Base-by-base conservation (phyloP, 2,888 invertebrate genomes). In the Prosopocoilus inquinatus region DNA sequence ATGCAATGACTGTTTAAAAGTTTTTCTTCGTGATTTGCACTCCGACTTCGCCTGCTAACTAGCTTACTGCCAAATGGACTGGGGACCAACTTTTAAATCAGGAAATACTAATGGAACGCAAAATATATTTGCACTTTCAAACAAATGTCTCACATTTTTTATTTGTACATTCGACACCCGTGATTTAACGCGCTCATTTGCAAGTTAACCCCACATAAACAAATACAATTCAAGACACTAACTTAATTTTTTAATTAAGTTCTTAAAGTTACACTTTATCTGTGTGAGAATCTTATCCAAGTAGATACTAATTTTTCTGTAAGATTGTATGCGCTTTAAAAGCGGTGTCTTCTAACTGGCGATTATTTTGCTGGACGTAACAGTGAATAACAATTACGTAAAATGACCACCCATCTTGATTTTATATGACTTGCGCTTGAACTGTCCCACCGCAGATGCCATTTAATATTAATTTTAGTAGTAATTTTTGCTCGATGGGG, bases 1-100 rank as follows among this genome's bases (percentile, higher is more conserved):
- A 61, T 65, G 61, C 67, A 65, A 67, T 64, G 65, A 61, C 63
- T 65, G 64, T 67, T 67, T 66, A 65, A 66, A 67, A 67, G 64
- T 67, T 67, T 65, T 59, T 60, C 63, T 58, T 58, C 57, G 64
- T 67, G 66, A 67, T 67, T 67, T 67, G 67, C 66, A 61, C 65
- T 62, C 59, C 59, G 50, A 60, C 55, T 59, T 55, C 54, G 55
- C 57, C 55, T 58, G 61, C 63, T 64, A 64, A 65, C 62, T 64
- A 64, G 62, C 66, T 64, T 61, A 63, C 61, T 61, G 60, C 60
- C 65, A 62, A 66, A 66, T 64, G 64, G 65, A 64, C 61, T 58
- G 57, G 54, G 58, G 59, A 60, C 57, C 63, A 65, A 64, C 63
- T 65, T 64, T 61, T 63, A 62, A 64, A 67, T 66, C 61, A 61